These are phyloP conservation scores for Musca vetustissima DNA, from an alignment of 1,140 invertebrate species.

Conservation along the genomic window DNA sequence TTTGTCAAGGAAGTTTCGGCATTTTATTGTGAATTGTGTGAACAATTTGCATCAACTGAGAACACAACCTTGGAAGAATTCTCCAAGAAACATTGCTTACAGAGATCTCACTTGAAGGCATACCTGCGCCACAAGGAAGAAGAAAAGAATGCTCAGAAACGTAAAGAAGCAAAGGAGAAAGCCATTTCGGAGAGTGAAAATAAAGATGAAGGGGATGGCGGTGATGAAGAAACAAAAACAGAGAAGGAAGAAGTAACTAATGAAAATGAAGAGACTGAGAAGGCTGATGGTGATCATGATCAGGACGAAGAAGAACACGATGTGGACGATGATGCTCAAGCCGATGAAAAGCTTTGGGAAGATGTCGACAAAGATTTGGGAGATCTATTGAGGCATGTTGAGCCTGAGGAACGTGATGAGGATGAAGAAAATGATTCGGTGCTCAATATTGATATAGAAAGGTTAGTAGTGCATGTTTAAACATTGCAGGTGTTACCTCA, in stretches of 20 bases:
- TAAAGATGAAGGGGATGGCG: constrained; percentile 56
- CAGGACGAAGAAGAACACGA: constrained; percentile 39
- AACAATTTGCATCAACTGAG: constrained; percentile 67
- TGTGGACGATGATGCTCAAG: constrained; percentile 56
- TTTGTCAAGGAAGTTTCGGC: constrained; percentile 74
- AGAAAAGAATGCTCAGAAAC: constrained; percentile 65
- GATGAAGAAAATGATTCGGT: constrained; percentile 72
- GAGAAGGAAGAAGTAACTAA: constrained; percentile 63
- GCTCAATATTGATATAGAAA: constrained; percentile 57
- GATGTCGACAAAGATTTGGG: constrained; percentile 76
- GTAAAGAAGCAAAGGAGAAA: constrained; percentile 61
- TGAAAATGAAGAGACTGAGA: constrained; percentile 32
- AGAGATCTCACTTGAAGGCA: constrained; percentile 69
- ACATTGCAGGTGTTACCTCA: too few relatives aligned
- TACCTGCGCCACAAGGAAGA: constrained; percentile 75
- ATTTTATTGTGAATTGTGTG: constrained; percentile 73
- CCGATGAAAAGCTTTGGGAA: constrained; percentile 70
- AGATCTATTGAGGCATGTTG: constrained; percentile 67
- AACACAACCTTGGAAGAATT: constrained; percentile 62
- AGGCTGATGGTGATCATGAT: constrained; percentile 29
- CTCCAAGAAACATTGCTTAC: constrained; percentile 69
- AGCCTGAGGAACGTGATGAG: constrained; percentile 62
- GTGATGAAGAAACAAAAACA: constrained; percentile 65
- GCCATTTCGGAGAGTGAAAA: constrained; percentile 42
- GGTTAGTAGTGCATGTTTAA: constrained; percentile 25